Base-by-base conservation (phyloP, 2,113 vertebrate species). In the Pachyramphus minor region DNA sequence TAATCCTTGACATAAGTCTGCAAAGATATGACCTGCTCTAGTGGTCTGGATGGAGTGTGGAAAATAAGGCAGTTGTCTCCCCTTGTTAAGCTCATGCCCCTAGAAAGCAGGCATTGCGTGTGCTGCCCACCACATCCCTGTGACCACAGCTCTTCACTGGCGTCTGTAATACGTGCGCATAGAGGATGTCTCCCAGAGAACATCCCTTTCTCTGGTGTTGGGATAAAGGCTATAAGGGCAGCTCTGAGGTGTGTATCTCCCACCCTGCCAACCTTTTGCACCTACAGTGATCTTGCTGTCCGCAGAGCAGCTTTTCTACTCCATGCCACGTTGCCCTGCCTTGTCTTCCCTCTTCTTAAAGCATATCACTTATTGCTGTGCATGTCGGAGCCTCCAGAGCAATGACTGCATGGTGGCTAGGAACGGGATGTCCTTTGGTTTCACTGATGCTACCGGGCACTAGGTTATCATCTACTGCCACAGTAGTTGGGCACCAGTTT, bases 141-240 rank as follows among this genome's bases (percentile, higher is more conserved):
- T 2, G 2, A n/a, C 1, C 4, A 72, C 30, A 37, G 64, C 68
- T 41, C 68, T 27, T 33, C 33, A 1, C 35, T 9, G 3, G 12
- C 4, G 13, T 31, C 72, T 31, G 35, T 17, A 25, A 30, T 0
- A 2, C 47, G 15, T 0, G 0, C 4, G 39, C 1, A 0, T 9
- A 27, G 18, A 6, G 33, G 35, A 31, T 5, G 1, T 1, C 49
- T 39, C 49, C 58, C 49, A 21, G 33, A 60, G 52, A 39, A 13
- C 12, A 35, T 15, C 27, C n/a, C 13, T 9, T 66, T 33, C n/a
- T 33, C 41, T 45, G 59, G n/a, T 20, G 7, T 6, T 27, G 9
- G 67, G 41, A n/a, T 14, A 63, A 69, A 42, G 52, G 28, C 41
- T 39, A 0, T 24, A 56, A 83, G 55, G 44, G 52, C 64, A 84